Evolutionary conservation across 1,140 invertebrate genomes (phyloP), one percentile per base, ranked within the genome.

Genomic region (Drosophila rhopaloa): DNA sequence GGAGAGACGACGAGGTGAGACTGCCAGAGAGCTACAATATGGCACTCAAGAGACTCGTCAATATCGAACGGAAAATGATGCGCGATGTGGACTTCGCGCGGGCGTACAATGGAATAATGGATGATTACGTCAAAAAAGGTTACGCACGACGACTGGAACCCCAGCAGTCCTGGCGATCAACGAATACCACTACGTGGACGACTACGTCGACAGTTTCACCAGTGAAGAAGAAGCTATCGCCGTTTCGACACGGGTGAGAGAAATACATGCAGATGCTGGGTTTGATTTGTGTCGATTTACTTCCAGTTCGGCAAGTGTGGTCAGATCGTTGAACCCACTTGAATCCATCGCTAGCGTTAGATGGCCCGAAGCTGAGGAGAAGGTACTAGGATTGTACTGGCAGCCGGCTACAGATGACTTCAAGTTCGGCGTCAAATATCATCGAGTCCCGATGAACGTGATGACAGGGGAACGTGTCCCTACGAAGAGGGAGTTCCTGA

Each of bases 151-250:
- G 14, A 44, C 43, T 44, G 10, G 14, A 19, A 16, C 43, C 0
- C 3, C 43, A 44, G 47, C 40, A 1, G 58, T 38, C 9, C 16
- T 5, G 43, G 60, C 54, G 1, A 61, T 70, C 10, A 55, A 10
- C 3, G 29, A 70, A 6, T 57, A 48, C 24, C 44, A 57, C 35
- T 57, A 50, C 19, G 44, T 50, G 43, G 44, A 57, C 14, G 24
- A 72, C 53, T 51, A 71, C 13, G 19, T 24, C n/a, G 14, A 37
- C n/a, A 53, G 32, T 19, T 53, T 53, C 14, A 0, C 29, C 8
- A 16, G 14, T 6, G 29, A 53, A 19, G 32, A 37, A 5, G 14
- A 53, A 16, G 50, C 50, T 53, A 13, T 53, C 10, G 32, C 32
- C 0, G 4, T 37, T 19, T 38, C 32, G 10, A 13, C 2, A 38